A percentile compares a stretch with the other conserved stretches of the same genome.
These are phyloP conservation scores for Hyposoter didymator DNA, from an alignment of 2,888 invertebrate species.

Conservation along the genomic window DNA sequence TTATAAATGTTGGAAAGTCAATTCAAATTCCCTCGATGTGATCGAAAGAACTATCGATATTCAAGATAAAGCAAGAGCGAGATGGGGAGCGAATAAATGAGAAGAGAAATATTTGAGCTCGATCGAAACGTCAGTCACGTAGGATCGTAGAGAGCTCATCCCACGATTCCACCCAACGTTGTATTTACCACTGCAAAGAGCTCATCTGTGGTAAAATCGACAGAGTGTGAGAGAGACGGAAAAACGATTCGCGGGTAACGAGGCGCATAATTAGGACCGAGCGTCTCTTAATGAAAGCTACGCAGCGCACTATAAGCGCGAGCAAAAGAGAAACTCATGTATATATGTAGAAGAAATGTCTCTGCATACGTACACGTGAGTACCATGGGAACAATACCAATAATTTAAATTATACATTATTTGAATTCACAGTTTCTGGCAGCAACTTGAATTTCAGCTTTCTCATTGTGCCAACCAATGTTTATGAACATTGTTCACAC, in stretches of 20 bases:
- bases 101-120: conserved; percentile 31
- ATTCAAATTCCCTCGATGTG: not conserved
- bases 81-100: not conserved
- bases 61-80: not conserved
- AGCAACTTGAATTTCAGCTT: not conserved
- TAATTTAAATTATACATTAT: conserved; percentile 11
- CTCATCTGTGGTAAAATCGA: conserved; percentile 26
- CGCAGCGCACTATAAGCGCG: conserved; percentile 52
- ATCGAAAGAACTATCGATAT: conserved; percentile 23
- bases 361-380: not conserved
- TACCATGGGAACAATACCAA: conserved; percentile 4
- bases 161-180: conserved; percentile 40
- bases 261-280: conserved; percentile 73
- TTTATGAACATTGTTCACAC: conserved; percentile 3
- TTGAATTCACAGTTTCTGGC: conserved; percentile 1
- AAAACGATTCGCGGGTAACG: conserved; percentile 66
- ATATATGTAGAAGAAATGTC: not conserved
- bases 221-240: conserved; percentile 36
- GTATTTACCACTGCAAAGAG: conserved; percentile 30
- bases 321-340: conserved; percentile 21
- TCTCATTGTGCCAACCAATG: not conserved
- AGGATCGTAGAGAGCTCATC: conserved; percentile 30
- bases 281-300: conserved; percentile 73
- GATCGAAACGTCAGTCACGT: conserved; percentile 63
- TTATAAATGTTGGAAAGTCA: not conserved